These are phyloP conservation scores for Phoebastria nigripes DNA, from an alignment of 2,797 vertebrate genomes.

Conservation along the genomic window DNA sequence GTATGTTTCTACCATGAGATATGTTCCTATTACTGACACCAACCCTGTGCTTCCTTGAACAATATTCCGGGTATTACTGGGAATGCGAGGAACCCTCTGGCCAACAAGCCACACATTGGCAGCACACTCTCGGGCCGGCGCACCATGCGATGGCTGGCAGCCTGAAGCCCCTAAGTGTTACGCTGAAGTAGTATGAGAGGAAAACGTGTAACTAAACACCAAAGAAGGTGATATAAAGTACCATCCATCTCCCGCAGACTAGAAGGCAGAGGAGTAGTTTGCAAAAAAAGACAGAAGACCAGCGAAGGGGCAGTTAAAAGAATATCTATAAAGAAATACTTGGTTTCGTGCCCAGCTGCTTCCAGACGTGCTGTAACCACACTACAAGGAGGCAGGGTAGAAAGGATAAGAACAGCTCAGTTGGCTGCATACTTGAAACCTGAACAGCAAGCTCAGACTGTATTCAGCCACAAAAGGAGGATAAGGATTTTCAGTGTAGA, in stretches of 20 bases:
- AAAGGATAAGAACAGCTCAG: not conserved
- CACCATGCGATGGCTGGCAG: fast-evolving
- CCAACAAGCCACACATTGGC: not conserved
- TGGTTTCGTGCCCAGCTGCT: not conserved
- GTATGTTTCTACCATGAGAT: not conserved
- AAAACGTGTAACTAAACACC: not conserved
- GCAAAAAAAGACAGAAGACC: not conserved
- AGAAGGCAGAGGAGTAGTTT: not conserved
- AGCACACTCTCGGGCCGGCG: fast-evolving
- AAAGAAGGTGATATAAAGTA: not conserved
- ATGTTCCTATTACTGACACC: not conserved
- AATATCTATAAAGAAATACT: not conserved
- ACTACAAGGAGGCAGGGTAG: not conserved
- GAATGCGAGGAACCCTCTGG: not conserved
- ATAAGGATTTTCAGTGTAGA: not conserved
- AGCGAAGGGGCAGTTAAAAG: not conserved
- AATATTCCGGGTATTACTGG: not conserved
- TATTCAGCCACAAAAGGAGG: not conserved
- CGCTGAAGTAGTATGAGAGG: not conserved
- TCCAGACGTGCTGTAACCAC: not conserved
- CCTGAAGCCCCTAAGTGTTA: not conserved
- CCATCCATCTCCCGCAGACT: not conserved
- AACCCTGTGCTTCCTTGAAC: not conserved
- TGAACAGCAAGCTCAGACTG: not conserved
- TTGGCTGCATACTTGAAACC: not conserved